These are phyloP conservation scores for Criorhina ranunculi DNA, from an alignment of 2,888 invertebrate genomes.

Conservation along the genomic window DNA sequence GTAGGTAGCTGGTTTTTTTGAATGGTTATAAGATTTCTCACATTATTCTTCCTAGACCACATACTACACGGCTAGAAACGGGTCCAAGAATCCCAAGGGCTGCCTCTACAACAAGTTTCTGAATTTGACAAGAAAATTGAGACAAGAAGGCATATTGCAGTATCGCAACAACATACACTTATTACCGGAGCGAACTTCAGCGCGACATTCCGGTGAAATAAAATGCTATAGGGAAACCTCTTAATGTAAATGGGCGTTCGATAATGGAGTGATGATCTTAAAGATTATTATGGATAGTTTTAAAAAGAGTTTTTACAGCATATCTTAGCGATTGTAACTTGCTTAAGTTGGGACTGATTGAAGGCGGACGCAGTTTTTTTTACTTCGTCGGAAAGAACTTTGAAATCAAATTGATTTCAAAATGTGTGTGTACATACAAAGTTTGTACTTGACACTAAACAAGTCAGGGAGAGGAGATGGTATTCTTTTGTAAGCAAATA, in stretches of 20 bases:
- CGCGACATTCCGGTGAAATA: slow-evolving; percentile 63
- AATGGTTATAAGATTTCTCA: too few relatives aligned
- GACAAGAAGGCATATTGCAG: slow-evolving; percentile 64
- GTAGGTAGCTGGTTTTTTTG: slow-evolving; percentile 9
- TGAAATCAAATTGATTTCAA: background rate
- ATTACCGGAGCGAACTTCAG: slow-evolving; percentile 55
- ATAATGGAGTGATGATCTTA: background rate
- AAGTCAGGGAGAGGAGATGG: background rate
- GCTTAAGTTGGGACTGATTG: slow-evolving; percentile 24
- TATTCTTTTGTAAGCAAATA: background rate
- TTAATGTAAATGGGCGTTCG: too few relatives aligned
- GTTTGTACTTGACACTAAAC: background rate
- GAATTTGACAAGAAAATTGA: slow-evolving; percentile 61
- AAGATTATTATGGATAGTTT: background rate
- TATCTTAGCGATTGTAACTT: background rate
- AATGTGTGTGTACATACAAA: too few relatives aligned
- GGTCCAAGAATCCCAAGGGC: slow-evolving; percentile 61
- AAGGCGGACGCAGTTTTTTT: background rate
- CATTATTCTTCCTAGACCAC: slow-evolving; percentile 15
- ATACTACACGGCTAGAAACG: slow-evolving; percentile 64
- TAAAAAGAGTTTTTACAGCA: background rate
- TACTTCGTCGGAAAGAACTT: background rate
- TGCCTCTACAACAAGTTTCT: slow-evolving; percentile 67
- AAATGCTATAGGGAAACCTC: slow-evolving; percentile 60
- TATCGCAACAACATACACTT: slow-evolving; percentile 63